Conservation (phyloP, 2,113 vertebrate genomes). For the Etia nguti region DNA sequence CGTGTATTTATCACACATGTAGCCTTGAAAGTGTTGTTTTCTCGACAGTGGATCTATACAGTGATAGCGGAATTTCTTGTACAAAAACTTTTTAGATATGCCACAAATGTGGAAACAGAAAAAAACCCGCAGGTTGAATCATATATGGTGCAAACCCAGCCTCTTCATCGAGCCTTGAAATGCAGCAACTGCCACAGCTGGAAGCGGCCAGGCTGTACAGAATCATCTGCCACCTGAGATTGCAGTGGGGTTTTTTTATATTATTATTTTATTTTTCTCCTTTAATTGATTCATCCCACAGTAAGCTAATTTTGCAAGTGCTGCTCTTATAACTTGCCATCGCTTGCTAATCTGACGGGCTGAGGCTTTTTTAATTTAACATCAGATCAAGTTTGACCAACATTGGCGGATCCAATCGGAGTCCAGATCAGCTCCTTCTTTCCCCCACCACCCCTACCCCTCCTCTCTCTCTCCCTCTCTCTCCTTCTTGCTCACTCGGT, state of each 20-base stretch:
- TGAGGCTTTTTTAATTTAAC: slow-evolving; percentile 67
- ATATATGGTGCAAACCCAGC: neutral
- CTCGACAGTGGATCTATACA: neutral
- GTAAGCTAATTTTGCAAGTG: slow-evolving; percentile 59
- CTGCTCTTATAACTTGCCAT: slow-evolving; percentile 59
- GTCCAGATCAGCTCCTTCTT: slow-evolving; percentile 66
- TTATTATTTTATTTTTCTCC: neutral
- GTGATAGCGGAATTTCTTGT: neutral
- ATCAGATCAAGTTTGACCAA: slow-evolving; percentile 91
- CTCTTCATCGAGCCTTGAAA: neutral
- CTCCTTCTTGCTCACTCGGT: neutral
- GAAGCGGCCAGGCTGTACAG: slow-evolving; percentile 47
- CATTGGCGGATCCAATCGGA: slow-evolving; percentile 83
- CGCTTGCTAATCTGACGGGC: slow-evolving; percentile 12
- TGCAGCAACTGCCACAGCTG: slow-evolving; percentile 54
- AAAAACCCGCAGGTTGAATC: neutral
- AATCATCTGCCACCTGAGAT: slow-evolving; percentile 70
- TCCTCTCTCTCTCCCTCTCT: neutral
- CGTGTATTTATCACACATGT: neutral
- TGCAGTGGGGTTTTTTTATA: slow-evolving; percentile 46
- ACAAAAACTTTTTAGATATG: neutral
- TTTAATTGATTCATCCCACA: slow-evolving; percentile 57
- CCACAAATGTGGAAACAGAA: neutral
- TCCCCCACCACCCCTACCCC: neutral
- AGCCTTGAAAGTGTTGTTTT: neutral